These are phyloP conservation scores for Aphelenchoides fujianensis DNA, from an alignment of 1,140 invertebrate species.

Conservation along the genomic window DNA sequence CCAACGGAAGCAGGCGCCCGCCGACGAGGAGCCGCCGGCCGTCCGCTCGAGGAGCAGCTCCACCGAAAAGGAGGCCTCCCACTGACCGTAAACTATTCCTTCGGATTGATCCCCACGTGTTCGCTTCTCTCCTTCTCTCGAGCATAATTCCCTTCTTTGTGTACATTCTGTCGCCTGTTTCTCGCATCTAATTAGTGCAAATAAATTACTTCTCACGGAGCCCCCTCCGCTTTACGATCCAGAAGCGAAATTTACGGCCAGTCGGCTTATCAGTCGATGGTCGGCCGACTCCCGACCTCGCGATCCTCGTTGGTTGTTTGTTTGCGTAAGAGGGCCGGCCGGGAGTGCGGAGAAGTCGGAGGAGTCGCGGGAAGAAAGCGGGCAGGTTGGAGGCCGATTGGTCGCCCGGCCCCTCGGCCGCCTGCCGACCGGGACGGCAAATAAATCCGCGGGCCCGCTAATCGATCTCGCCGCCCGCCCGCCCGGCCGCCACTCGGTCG, in stretches of 20 bases:
- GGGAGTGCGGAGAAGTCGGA: not conserved
- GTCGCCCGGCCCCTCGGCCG: no score
- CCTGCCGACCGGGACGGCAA: not conserved
- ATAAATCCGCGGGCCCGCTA: not conserved
- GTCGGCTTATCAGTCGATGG: not conserved
- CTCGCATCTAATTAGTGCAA: not conserved
- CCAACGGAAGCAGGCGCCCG: not conserved
- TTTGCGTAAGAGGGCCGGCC: not conserved
- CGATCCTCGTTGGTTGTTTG: not conserved
- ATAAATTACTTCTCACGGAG: not conserved
- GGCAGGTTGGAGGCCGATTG: not conserved
- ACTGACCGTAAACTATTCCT: not conserved
- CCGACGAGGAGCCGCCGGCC: not conserved
- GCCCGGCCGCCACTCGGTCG: not conserved
- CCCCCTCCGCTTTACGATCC: not conserved
- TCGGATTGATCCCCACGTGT: not conserved
- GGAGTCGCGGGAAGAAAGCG: not conserved
- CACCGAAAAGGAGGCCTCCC: not conserved
- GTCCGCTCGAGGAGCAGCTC: not conserved
- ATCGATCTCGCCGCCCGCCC: no score
- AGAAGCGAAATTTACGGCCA: not conserved
- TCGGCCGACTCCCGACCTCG: no score
- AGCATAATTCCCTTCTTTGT: not conserved
- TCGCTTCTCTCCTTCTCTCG: not conserved
- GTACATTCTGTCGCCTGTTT: not conserved